These are phyloP conservation scores for Spodoptera exigua DNA, from an alignment of 2,888 invertebrate genomes.

Conservation along the genomic window DNA sequence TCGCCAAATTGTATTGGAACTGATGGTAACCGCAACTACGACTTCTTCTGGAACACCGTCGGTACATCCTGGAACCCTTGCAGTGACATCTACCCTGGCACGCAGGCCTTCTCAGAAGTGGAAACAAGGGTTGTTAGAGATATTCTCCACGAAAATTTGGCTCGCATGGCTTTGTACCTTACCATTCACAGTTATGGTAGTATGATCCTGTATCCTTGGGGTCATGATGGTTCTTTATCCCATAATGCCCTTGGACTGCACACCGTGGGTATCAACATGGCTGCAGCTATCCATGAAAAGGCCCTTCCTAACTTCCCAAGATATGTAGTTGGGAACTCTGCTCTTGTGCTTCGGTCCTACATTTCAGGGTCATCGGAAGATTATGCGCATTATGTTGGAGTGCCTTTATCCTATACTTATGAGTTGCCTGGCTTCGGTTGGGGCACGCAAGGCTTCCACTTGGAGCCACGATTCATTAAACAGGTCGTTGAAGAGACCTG, in stretches of 20 bases:
- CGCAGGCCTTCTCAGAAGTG: constrained; percentile 90
- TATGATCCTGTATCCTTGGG: constrained; percentile 92
- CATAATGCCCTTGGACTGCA: constrained; percentile 83
- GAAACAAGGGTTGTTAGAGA: constrained; percentile 90
- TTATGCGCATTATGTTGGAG: constrained; percentile 89
- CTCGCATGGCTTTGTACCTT: constrained; percentile 90
- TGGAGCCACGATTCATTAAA: constrained; percentile 87
- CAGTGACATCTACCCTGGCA: constrained; percentile 90
- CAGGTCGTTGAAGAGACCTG: constrained; percentile 90
- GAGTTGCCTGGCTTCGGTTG: constrained; percentile 90
- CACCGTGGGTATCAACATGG: constrained; percentile 77
- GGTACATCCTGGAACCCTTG: constrained; percentile 90
- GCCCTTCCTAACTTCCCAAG: constrained; percentile 73
- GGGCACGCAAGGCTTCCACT: constrained; percentile 86
- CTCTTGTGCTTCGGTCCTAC: constrained; percentile 85
- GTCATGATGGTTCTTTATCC: constrained; percentile 88
- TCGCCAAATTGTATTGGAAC: constrained; percentile 90
- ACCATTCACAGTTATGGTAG: constrained; percentile 94
- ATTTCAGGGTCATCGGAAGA: constrained; percentile 91
- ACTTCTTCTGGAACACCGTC: constrained; percentile 91
- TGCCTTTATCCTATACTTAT: constrained; percentile 90
- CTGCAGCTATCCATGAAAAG: constrained; percentile 72
- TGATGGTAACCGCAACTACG: constrained; percentile 94
- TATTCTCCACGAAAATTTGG: constrained; percentile 84
- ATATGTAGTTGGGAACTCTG: constrained; percentile 88